A percentile compares a stretch with the other conserved stretches of the same genome.
Conservation (phyloP, 2,113 vertebrate genomes). For the Sclerurus mexicanus region DNA sequence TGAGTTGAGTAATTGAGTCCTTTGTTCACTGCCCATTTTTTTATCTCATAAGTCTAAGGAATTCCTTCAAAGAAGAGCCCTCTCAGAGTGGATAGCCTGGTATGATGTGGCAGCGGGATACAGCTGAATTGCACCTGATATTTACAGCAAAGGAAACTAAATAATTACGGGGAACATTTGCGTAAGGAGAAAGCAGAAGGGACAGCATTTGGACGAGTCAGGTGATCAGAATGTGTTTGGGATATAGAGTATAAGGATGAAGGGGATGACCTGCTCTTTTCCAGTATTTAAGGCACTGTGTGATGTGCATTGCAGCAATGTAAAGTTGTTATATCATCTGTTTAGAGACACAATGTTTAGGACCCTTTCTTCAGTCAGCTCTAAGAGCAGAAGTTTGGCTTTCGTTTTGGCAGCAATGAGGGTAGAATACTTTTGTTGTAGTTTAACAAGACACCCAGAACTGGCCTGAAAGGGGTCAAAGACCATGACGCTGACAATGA, state of each 20-base stretch:
- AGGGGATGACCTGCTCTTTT: background rate
- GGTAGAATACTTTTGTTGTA: background rate
- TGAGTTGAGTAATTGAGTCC: background rate
- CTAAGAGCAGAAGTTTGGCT: accelerated
- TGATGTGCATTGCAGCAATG: background rate
- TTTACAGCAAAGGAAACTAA: background rate
- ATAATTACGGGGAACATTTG: background rate
- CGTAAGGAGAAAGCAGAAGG: background rate
- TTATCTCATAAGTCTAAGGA: background rate
- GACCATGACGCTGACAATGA: accelerated
- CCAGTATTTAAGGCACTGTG: background rate
- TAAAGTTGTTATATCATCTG: background rate
- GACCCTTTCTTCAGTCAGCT: background rate
- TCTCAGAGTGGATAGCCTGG: background rate
- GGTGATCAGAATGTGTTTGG: background rate
- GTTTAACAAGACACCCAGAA: background rate
- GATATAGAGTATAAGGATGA: background rate
- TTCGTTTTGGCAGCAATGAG: background rate
- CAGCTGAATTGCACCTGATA: background rate
- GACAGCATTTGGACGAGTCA: accelerated
- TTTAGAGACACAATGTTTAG: background rate
- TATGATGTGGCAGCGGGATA: background rate
- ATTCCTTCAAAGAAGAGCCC: background rate
- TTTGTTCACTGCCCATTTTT: background rate
- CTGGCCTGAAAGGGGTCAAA: background rate